Evolutionary conservation across 30 jellyfish, hydroid and myxozoan species (phyloP), one percentile per base, ranked within the genome.

Genomic region (Aurelia sp.): DNA sequence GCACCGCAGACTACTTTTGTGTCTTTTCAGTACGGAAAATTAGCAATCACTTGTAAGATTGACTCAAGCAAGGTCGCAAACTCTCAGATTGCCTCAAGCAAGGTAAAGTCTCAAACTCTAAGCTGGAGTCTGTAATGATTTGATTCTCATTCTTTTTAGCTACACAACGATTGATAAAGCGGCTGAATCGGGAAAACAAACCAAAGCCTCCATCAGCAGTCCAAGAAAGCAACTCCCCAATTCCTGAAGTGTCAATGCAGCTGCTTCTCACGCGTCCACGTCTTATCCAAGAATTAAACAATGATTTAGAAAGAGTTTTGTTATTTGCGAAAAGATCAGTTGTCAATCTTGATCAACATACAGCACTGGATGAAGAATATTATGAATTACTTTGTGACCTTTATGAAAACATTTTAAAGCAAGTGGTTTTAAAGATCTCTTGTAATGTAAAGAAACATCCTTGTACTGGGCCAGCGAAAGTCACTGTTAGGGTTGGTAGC

Each of bases 391-490:
- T 88, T 2, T 81, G 85, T 13, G 97, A 82, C 31, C 77, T 92
- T 53, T 92, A 87, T 71, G 96, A 84, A 44, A 81, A 63, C 62
- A 60, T 82, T 0, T 19, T 58, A 4, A 68, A 76, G 33, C 85
- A 75, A 15, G 86, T 85, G 18, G 79, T 86, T 21, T 76, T 74
- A n/a, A 53, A 53, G 17, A 64, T 80, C 37, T 86, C 89, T 23
- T 92, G 98, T 75, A 87, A 90, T 70, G 84, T 90, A 37, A 72
- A 64, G 51, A 86, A 70, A 73, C 78, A 68, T 11, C 85, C 64
- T 10, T 92, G 98, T 74, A 27, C 86, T 4, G 96, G 96, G 18
- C 90, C 97, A 4, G 98, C 98, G 7, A 59, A 51, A n/a, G 73
- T 81, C 3, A 65, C 51, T 71, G 52, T 79, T 31, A 52, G 84